Conservation (phyloP, 2,113 vertebrate genomes). For the Scolopax mira region DNA sequence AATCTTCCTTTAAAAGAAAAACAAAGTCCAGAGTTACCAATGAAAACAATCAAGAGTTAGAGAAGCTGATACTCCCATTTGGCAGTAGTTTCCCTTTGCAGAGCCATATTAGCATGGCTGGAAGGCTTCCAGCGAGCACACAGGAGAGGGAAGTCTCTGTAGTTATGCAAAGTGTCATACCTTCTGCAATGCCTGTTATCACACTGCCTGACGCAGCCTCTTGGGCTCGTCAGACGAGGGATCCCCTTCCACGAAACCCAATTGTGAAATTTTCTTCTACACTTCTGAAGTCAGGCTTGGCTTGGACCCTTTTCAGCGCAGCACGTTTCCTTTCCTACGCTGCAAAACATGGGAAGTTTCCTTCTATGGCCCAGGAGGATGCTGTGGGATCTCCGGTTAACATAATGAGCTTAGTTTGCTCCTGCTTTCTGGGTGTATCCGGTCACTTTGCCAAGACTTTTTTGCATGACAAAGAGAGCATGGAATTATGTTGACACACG, state of each 20-base stretch:
- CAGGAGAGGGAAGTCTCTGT: background rate
- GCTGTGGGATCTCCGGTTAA: slow-evolving; percentile 60
- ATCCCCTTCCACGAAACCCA: background rate
- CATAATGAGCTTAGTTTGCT: slow-evolving; percentile 63
- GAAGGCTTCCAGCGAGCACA: background rate
- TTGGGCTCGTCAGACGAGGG: background rate
- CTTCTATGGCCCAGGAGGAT: slow-evolving; percentile 45
- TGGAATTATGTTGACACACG: slow-evolving; percentile 72
- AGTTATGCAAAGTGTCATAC: background rate
- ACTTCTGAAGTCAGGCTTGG: background rate
- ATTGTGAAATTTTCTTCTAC: background rate
- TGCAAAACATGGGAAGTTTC: slow-evolving; percentile 49
- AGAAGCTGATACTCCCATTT: slow-evolving; percentile 29
- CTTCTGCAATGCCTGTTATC: background rate
- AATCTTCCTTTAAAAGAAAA: slow-evolving; percentile 42
- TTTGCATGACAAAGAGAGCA: slow-evolving; percentile 71
- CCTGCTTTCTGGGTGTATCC: slow-evolving; percentile 67
- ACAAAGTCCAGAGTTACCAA: slow-evolving; percentile 5
- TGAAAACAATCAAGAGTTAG: slow-evolving; percentile 27
- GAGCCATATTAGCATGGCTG: background rate
- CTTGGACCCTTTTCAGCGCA: background rate
- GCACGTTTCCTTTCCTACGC: background rate
- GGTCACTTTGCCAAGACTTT: slow-evolving; percentile 57
- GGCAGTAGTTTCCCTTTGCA: slow-evolving; percentile 24
- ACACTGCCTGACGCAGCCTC: background rate